Evolutionary conservation across 2,888 invertebrate genomes (phyloP), one percentile per base, ranked within the genome.

Genomic region (Stomorhina lunata): DNA sequence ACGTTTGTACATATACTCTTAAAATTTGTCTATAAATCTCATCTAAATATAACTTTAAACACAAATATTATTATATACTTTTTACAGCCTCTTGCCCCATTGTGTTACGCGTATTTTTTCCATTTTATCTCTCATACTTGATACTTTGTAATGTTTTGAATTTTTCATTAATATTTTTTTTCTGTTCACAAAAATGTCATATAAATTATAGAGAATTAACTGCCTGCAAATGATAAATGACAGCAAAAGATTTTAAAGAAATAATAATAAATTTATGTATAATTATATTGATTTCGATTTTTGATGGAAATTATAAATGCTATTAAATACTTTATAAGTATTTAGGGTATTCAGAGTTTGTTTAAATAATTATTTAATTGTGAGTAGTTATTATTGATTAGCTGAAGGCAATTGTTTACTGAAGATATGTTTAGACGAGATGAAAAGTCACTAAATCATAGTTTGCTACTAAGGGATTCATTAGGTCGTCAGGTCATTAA

Each of bases 111-210:
- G 29, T 63, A 43, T 53, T n/a, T 40, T 15, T 50, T 59, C n/a
- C 57, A 22, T 50, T 50, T 53, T 34, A 45, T 27, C 40, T 37
- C 75, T 20, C 55, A 69, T 63, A 63, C n/a, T 55, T 43, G 20
- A 48, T 80, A 75, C 61, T 69, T 22, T 71, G 69, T 68, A 75
- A 20, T 27, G 34, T 22, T 34, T 59, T 15, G 0, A 37, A 27
- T 12, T 25, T 57, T 61, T 45, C n/a, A 34, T 72, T 72, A 27
- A 25, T 10, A 68, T 17, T 22, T 12, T 48, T 4, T 37, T 68
- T 68, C 53, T 68, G 45, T 48, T 65, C 37, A 40, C 15, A 65
- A 55, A n/a, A 57, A 55, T 43, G 53, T 55, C 43, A 75, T 55
- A 65, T 53, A 27, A 55, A 43, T 65, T 55, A 55, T 22, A 75